These are phyloP conservation scores for Melopsittacus undulatus DNA, from an alignment of 2,797 vertebrate species.

Conservation along the genomic window DNA sequence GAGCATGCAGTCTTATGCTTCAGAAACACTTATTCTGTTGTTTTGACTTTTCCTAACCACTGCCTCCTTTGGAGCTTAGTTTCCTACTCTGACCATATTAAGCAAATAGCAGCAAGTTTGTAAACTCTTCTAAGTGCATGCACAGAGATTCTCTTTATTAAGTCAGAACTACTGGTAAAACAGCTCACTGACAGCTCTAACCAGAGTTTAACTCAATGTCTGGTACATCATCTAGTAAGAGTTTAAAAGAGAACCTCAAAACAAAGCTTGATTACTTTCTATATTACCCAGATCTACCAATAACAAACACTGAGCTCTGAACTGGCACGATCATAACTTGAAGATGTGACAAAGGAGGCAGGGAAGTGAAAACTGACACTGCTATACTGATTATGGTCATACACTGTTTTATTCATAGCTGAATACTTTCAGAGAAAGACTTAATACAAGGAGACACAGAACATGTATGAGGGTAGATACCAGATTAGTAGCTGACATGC, in stretches of 20 bases:
- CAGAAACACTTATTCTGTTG: neutral
- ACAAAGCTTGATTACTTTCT: neutral
- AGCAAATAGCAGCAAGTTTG: neutral
- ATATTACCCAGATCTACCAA: neutral
- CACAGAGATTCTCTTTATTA: neutral
- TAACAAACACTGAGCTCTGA: neutral
- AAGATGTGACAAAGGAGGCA: neutral
- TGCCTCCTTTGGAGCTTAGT: neutral
- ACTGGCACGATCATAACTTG: neutral
- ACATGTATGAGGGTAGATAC: conserved; percentile 38
- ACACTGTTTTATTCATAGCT: conserved; percentile 18
- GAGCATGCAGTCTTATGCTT: neutral
- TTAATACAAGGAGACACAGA: conserved; percentile 57
- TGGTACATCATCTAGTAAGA: fast-evolving
- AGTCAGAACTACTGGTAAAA: neutral
- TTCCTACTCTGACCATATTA: neutral
- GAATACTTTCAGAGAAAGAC: conserved; percentile 20
- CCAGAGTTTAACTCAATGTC: neutral
- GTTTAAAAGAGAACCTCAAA: neutral
- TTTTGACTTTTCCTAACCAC: neutral
- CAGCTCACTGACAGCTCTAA: neutral
- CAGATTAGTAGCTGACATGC: conserved; percentile 59
- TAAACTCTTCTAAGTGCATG: fast-evolving
- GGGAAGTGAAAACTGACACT: neutral
- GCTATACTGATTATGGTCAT: neutral